Percentiles rank a stretch among this genome's conserved stretches.
These are phyloP conservation scores for Gryllus bimaculatus DNA, from an alignment of 1,140 invertebrate genomes.

Conservation along the genomic window DNA sequence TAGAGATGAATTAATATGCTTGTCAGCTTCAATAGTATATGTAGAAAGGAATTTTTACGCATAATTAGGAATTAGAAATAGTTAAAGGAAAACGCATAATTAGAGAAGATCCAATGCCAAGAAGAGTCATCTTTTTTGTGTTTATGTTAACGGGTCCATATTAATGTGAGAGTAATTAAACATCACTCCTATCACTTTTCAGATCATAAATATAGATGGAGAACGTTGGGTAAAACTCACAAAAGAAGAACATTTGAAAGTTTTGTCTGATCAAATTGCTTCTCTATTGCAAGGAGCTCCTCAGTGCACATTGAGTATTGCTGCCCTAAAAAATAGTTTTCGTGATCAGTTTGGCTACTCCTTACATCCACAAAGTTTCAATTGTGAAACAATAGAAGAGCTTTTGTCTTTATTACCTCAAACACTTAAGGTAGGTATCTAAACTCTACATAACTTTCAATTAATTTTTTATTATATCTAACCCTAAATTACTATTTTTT, in stretches of 20 bases:
- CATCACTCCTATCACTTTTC: too few relatives aligned
- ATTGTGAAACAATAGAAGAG: slow-evolving; percentile 41
- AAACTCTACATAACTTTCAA: not conserved
- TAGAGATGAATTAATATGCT: too few relatives aligned
- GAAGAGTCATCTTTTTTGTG: too few relatives aligned
- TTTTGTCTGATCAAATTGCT: slow-evolving; percentile 46
- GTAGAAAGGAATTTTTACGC: too few relatives aligned
- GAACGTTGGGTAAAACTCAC: slow-evolving; percentile 48
- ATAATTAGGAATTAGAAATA: too few relatives aligned
- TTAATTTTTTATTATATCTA: too few relatives aligned
- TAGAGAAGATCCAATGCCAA: too few relatives aligned
- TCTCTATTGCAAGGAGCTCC: slow-evolving; percentile 33
- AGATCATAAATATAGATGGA: slow-evolving; percentile 32
- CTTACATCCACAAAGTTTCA: slow-evolving; percentile 45
- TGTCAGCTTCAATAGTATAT: too few relatives aligned
- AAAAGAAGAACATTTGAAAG: slow-evolving; percentile 40
- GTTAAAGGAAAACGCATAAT: too few relatives aligned
- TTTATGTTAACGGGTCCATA: not conserved
- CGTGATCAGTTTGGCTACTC: slow-evolving; percentile 47
- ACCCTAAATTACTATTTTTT: too few relatives aligned
- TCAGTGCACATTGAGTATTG: slow-evolving; percentile 31
- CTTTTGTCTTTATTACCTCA: slow-evolving; percentile 40
- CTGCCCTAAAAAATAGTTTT: slow-evolving; percentile 41
- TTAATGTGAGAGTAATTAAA: too few relatives aligned
- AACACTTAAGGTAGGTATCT: not conserved